Evolutionary conservation across 2,113 vertebrate genomes (phyloP), one percentile per base, ranked within the genome.

Genomic region (Gavia stellata): DNA sequence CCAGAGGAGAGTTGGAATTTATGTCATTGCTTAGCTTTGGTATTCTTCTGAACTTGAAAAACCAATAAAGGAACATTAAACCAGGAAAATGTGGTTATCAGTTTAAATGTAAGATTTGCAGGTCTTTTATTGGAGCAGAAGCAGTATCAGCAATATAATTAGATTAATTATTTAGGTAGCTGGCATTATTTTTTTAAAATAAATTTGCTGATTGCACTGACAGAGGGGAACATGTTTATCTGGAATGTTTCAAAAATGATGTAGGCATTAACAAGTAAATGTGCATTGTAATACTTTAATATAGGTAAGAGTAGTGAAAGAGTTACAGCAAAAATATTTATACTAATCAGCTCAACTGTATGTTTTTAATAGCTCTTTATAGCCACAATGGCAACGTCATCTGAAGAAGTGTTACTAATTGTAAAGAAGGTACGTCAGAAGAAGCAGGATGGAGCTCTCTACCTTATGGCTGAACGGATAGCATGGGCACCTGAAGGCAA

Each of bases 401-500:
- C 99, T 66, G 99, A 99, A 97, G 99, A 99, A 98, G 99, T 99
- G 93, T 96, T 99, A 94, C 96, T 99, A 96, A 99, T 99, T 77
- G 98, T 99, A 58, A 99, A 99, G 97, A 99, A 98, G 92, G 99
- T 99, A 28, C 99, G 99, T 38, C 99, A 99, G 94, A 99, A 98
- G 98, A 99, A 99, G 97, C 99, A 99, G 96, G 99, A 99, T 94
- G 99, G 99, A 53, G 99, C 99, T 9, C 98, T 99, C 3, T 99
- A 99, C 96, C 98, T 99, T 84, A 99, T 99, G 99, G 99, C 99
- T 19, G 99, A 99, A 73, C 98, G 99, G 89, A 98, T 99, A 45
- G 99, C 99, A 10, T 99, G 99, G 99, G 98, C 99, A 70, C 99
- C 99, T 33, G 99, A 99, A 96, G 99, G 99, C 95, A 99, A 99